Conservation (phyloP, 2,113 vertebrate genomes). For the Oreochromis spilurus region DNA sequence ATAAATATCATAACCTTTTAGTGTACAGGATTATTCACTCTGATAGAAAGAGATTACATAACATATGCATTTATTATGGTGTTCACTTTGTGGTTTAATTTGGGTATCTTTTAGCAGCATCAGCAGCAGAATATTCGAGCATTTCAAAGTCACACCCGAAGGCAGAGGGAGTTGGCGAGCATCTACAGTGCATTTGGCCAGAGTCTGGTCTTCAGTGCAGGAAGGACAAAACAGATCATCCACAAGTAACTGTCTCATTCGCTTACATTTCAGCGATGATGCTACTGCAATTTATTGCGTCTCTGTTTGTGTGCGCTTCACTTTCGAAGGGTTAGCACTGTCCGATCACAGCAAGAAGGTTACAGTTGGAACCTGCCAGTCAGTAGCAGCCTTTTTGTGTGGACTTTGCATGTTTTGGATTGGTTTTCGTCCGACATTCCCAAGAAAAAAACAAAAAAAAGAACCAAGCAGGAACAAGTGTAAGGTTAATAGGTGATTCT, state of each 20-base stretch:
- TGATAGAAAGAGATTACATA: background rate
- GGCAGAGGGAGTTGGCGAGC: slow-evolving; percentile 32
- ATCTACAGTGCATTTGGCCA: slow-evolving; percentile 39
- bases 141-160: slow-evolving; percentile 45
- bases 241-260: background rate
- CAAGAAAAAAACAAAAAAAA: background rate
- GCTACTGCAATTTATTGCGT: background rate
- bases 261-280: background rate
- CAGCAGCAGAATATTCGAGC: slow-evolving; percentile 57
- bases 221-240: background rate
- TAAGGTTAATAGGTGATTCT: background rate
- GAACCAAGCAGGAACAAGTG: background rate
- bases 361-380: background rate
- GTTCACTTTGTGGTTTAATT: slow-evolving; percentile 46
- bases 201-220: background rate
- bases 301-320: background rate
- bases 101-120: slow-evolving; percentile 25
- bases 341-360: background rate
- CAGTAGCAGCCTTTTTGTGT: background rate
- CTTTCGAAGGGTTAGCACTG: background rate
- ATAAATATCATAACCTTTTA: slow-evolving; percentile 8
- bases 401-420: background rate
- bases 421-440: background rate
- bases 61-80: slow-evolving; percentile 4
- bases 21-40: background rate